Evolutionary conservation across 2,888 invertebrate genomes (phyloP).

Genomic region (Caenorhabditis drosophilae): DNA sequence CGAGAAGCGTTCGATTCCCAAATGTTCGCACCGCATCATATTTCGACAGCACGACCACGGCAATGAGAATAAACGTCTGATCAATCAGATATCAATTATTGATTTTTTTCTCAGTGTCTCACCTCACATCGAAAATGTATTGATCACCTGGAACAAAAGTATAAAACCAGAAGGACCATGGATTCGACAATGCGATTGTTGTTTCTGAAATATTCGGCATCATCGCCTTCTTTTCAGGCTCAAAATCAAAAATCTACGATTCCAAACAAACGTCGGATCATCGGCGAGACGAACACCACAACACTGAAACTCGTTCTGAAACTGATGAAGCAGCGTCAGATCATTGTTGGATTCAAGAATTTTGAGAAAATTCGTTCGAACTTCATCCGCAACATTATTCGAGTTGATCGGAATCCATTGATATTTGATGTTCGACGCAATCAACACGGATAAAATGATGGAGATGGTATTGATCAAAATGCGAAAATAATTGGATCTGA

Average conservation of each 20-base stretch:
- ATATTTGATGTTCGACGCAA: too few relatives aligned
- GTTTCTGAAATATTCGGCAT: slow-evolving; percentile 3
- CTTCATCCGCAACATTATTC: too few relatives aligned
- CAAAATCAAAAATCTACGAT: too few relatives aligned
- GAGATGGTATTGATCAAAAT: too few relatives aligned
- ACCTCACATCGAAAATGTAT: slow-evolving; percentile 15
- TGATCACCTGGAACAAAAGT: slow-evolving; percentile 11
- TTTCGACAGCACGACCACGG: slow-evolving; percentile 31
- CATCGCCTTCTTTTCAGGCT: too few relatives aligned
- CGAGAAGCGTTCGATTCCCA: slow-evolving; percentile 29
- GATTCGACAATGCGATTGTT: not conserved
- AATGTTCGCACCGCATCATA: slow-evolving; percentile 15
- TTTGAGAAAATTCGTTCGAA: slow-evolving; percentile 5
- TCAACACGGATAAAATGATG: too few relatives aligned
- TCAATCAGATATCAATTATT: too few relatives aligned
- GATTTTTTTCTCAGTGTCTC: too few relatives aligned
- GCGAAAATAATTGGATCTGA: too few relatives aligned
- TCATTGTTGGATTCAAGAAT: slow-evolving; percentile 6
- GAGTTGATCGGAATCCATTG: too few relatives aligned
- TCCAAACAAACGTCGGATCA: not conserved
- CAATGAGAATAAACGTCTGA: slow-evolving; percentile 10
- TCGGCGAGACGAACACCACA: slow-evolving; percentile 10
- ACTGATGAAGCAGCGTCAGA: slow-evolving; percentile 12
- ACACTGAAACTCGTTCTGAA: slow-evolving; percentile 12
- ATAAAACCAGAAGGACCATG: slow-evolving; percentile 25